Evolutionary conservation across 1,140 invertebrate genomes (phyloP), one percentile per base, ranked within the genome.

Genomic region (Pristionchus pacificus): DNA sequence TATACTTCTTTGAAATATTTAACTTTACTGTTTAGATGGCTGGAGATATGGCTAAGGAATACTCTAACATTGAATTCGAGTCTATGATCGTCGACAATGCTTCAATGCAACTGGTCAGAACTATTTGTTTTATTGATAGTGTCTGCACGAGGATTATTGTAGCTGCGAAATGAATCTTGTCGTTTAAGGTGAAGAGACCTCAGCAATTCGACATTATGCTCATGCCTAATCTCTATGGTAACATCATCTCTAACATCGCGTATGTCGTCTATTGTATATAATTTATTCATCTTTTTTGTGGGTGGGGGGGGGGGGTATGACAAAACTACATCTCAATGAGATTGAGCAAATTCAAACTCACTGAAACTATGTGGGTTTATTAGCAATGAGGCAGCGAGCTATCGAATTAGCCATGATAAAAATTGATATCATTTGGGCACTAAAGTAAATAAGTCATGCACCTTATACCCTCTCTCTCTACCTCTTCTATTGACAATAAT

Each of bases 201-300:
- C 90, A 95, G 82, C 93, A 99, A 84, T 99, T 99, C 87, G 96
- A 98, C 29, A 93, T 98, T 15, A 91, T 98, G 89, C 87, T 97
- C 19, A 95, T 96, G 89, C 96, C 96, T 0, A 99, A 99, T 86
- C 86, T 98, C 58, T 99, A 99, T 85, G 96, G 96, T 3, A 92
- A 94, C 64, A 97, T 98, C 80, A 90, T 97, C 1, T 95, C 93
- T 0, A 98, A 98, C 85, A 91, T 98, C 27, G 90, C 96, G 55
- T 49, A 19, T 10, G 38, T 49, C 38, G 6, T 10, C 38, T 6
- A 49, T 49, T 49, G 38, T 19, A 49, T 49, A 49, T 49, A 49
- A 6, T 10, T 49, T 49, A 19, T 6, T 19, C 38, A 49, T 49
- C 6, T 49, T 19, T 49, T 49, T n/a, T n/a, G n/a, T n/a, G n/a